Conservation (phyloP, 1,140 invertebrate species). For the Brachionus sp. region DNA sequence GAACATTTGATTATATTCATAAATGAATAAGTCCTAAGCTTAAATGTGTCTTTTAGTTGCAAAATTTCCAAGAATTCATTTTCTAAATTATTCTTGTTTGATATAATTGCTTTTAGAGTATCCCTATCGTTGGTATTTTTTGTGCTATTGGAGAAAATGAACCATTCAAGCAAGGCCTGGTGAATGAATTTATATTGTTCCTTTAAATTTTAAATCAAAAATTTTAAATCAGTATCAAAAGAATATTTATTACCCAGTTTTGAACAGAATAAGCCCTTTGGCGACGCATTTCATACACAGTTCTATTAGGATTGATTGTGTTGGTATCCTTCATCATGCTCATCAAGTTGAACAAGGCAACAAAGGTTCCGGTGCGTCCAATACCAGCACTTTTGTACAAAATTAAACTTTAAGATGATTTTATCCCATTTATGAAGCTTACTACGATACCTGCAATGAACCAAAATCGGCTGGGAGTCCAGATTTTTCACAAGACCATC, state of each 20-base stretch:
- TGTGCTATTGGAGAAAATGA: background rate
- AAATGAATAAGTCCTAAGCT: background rate
- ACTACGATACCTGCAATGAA: constrained; percentile 33
- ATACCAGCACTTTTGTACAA: constrained; percentile 6
- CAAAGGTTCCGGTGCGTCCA: constrained; percentile 39
- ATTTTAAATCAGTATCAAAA: background rate
- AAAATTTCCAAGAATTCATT: background rate
- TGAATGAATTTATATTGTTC: constrained; percentile 45
- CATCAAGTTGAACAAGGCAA: constrained; percentile 23
- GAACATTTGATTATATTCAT: constrained; percentile 27
- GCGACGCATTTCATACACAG: constrained; percentile 10
- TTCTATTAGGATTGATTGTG: background rate
- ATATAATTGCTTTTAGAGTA: background rate
- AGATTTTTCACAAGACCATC: background rate
- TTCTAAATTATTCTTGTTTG: background rate
- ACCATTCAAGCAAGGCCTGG: constrained; percentile 34
- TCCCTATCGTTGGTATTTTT: background rate
- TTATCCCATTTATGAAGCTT: background rate
- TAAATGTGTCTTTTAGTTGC: background rate
- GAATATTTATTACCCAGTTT: constrained; percentile 15
- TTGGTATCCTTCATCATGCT: constrained; percentile 2
- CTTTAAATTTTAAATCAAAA: background rate
- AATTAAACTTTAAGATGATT: background rate
- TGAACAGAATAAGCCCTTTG: constrained; percentile 41
- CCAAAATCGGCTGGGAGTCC: constrained; percentile 11